Percentiles rank a stretch among this genome's conserved stretches.
Conservation (phyloP, 2,113 vertebrate species). For the Numenius arquata region DNA sequence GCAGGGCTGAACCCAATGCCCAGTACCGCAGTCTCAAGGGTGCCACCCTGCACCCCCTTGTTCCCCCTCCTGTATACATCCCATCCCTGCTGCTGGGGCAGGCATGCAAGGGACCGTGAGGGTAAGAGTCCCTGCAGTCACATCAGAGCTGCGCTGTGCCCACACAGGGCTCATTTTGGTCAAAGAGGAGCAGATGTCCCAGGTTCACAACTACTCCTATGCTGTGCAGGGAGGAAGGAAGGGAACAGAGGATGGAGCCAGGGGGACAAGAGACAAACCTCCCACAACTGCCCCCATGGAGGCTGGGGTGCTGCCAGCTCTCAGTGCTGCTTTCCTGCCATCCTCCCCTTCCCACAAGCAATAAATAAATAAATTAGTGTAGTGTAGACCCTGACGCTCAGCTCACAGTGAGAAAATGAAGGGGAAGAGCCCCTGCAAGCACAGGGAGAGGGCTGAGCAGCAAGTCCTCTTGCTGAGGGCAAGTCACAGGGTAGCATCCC, state of each 20-base stretch:
- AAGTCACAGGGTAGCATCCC: not conserved
- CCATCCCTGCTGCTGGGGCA: not conserved
- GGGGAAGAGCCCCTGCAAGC: not conserved
- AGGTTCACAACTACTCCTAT: not conserved
- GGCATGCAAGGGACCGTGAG: not conserved
- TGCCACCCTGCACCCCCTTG: not conserved
- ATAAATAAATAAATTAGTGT: conserved; percentile 69
- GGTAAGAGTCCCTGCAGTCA: not conserved
- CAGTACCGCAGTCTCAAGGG: accelerated
- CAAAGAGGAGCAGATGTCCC: not conserved
- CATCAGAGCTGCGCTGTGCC: not conserved
- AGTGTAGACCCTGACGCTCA: not conserved
- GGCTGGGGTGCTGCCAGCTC: not conserved
- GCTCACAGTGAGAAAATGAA: conserved; percentile 39
- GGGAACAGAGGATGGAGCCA: not conserved
- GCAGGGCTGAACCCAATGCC: not conserved
- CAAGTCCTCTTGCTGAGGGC: not conserved
- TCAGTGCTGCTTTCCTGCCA: not conserved
- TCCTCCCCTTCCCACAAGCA: not conserved
- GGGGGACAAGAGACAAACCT: not conserved
- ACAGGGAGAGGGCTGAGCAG: not conserved
- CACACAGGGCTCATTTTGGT: not conserved
- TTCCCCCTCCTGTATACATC: not conserved
- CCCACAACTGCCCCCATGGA: accelerated
- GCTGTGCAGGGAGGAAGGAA: not conserved